Conservation (phyloP, 2,888 invertebrate genomes). For the Drosophila mimica region DNA sequence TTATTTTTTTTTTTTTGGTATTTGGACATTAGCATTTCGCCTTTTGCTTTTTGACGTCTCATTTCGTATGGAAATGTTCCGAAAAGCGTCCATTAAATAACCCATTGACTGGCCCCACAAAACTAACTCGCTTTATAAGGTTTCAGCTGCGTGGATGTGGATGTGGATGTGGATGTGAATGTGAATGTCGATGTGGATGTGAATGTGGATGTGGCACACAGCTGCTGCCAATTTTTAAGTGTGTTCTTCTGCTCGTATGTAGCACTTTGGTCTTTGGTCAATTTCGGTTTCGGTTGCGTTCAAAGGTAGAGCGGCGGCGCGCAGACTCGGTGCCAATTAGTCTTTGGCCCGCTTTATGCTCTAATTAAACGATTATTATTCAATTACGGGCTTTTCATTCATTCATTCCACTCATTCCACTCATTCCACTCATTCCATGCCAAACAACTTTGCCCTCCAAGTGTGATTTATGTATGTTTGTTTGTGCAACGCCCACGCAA, state of each 20-base stretch:
- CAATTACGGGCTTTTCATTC: constrained; percentile 50
- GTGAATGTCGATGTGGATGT: not conserved
- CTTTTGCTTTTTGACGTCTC: constrained; percentile 26
- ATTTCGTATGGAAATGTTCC: constrained; percentile 62
- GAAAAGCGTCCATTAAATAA: constrained; percentile 49
- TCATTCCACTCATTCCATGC: constrained; percentile 2
- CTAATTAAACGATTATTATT: constrained; percentile 69
- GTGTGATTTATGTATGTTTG: constrained; percentile 66
- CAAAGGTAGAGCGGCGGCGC: constrained; percentile 47
- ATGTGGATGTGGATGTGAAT: not conserved
- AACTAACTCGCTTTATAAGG: constrained; percentile 43
- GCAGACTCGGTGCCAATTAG: constrained; percentile 47
- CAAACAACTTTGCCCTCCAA: constrained; percentile 35
- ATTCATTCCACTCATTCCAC: not conserved
- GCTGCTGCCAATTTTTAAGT: constrained; percentile 39
- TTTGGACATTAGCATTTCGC: constrained; percentile 62
- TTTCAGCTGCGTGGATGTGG: constrained; percentile 50
- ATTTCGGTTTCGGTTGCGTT: not conserved
- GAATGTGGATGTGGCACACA: constrained; percentile 21
- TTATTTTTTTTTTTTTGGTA: constrained; percentile 3
- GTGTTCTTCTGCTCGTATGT: not conserved
- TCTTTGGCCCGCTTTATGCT: constrained; percentile 42
- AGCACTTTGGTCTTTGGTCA: not conserved
- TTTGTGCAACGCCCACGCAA: constrained; percentile 62
- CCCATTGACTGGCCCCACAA: constrained; percentile 24